These are phyloP conservation scores for Balaeniceps rex DNA, from an alignment of 2,113 vertebrate species.

Conservation along the genomic window DNA sequence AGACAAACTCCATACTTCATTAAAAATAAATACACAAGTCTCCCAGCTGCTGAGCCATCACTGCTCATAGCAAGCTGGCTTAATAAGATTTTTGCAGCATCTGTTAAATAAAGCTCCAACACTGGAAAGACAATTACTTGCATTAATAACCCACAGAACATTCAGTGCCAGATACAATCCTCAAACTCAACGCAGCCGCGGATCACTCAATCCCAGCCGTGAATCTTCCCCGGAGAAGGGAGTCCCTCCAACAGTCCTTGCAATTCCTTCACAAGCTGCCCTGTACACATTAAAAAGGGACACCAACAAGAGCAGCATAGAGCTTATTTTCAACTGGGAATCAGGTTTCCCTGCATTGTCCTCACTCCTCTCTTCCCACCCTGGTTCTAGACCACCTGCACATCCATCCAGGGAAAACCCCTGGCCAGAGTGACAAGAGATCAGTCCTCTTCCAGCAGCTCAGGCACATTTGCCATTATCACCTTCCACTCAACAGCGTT, in stretches of 20 bases:
- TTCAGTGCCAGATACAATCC: background rate
- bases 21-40: background rate
- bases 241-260: background rate
- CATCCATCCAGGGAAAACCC: background rate
- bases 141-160: background rate
- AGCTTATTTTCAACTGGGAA: background rate
- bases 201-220: background rate
- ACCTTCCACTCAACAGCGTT: background rate
- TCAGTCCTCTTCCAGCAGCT: background rate
- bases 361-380: background rate
- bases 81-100: background rate
- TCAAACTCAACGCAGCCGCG: background rate
- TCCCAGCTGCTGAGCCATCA: background rate
- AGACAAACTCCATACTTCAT: background rate
- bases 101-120: background rate
- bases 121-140: background rate
- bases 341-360: background rate
- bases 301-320: fast-evolving
- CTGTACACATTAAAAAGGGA: background rate
- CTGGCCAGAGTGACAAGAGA: fast-evolving
- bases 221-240: background rate
- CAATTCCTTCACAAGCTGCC: background rate
- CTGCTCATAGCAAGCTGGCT: background rate
- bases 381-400: background rate
- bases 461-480: background rate